phyloP scores from a whole-genome alignment of 2,888 invertebrate species.

The Pterostichus madidus region DNA sequence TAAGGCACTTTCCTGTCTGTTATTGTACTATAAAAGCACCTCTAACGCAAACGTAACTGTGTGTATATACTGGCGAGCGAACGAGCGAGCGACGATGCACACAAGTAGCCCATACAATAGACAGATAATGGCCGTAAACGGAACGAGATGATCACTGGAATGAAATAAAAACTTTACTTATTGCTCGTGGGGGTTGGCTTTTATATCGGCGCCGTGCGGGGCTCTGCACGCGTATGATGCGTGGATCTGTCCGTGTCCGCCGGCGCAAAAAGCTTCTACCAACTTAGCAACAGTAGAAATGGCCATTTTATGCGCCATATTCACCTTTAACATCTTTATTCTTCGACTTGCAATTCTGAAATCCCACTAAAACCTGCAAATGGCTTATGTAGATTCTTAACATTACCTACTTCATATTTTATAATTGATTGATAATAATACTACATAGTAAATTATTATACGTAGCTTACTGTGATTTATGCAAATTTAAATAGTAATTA shows the following conservation, averaged over 20 bases:
- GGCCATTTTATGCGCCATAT: conserved; percentile 33
- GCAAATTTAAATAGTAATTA: conserved; percentile 52
- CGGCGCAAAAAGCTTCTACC: conserved; percentile 4
- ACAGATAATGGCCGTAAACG: conserved; percentile 75
- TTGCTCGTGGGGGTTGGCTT: conserved; percentile 62
- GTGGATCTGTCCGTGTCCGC: conserved; percentile 2
- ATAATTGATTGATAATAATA: conserved; percentile 38
- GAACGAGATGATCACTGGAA: conserved; percentile 72
- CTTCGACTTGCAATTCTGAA: conserved; percentile 27
- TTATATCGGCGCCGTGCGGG: conserved; percentile 34
- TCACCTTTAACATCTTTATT: conserved; percentile 48
- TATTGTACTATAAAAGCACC: conserved; percentile 77
- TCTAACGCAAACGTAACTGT: conserved; percentile 73
- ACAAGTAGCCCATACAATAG: conserved; percentile 73
- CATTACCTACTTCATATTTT: conserved; percentile 10
- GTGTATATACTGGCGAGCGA: conserved; percentile 52
- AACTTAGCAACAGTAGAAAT: conserved; percentile 25
- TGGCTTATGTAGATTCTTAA: conserved; percentile 23
- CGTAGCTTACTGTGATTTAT: conserved; percentile 33
- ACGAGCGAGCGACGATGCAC: conserved; percentile 64
- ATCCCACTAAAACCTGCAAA: not conserved
- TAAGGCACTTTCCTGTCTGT: conserved; percentile 76
- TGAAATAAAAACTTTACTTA: conserved; percentile 67
- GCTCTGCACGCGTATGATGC: conserved; percentile 21
- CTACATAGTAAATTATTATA: conserved; percentile 26